Percentiles rank a stretch among this genome's conserved stretches.
phyloP scores from a whole-genome alignment of 2,113 vertebrate genomes.

The Oxyura jamaicensis region DNA sequence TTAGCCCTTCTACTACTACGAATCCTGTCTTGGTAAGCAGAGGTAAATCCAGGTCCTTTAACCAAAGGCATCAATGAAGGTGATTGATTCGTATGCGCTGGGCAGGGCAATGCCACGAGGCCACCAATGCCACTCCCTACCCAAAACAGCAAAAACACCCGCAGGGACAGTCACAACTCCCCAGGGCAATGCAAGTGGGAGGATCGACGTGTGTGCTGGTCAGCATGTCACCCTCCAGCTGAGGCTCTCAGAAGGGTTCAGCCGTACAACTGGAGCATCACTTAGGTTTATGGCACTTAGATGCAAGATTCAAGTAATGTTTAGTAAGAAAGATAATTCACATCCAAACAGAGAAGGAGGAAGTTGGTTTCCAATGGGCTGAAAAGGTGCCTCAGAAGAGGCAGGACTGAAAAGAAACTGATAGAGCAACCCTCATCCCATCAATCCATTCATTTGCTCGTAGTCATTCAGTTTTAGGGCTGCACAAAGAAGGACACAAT shows the following conservation, averaged over 20 bases:
- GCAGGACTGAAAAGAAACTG: background rate
- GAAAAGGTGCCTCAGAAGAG: background rate
- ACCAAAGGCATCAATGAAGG: background rate
- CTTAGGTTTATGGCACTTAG: background rate
- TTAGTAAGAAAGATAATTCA: background rate
- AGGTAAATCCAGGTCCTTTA: background rate
- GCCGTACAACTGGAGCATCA: background rate
- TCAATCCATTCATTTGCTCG: background rate
- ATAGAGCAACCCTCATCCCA: background rate
- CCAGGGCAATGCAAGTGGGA: background rate
- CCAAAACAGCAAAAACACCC: background rate
- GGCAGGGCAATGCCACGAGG: background rate
- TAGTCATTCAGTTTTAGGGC: background rate
- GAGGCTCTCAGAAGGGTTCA: conserved; percentile 20
- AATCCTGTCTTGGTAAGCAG: background rate
- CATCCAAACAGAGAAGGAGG: background rate
- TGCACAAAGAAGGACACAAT: background rate
- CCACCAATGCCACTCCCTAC: background rate
- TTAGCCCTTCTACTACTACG: background rate
- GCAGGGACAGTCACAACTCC: background rate
- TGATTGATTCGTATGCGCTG: accelerated
- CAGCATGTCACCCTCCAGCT: background rate
- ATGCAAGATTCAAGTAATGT: background rate
- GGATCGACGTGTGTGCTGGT: background rate
- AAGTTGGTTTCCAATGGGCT: background rate